phyloP scores from a whole-genome alignment of 2,888 invertebrate species.

The Cheilosia soror region DNA sequence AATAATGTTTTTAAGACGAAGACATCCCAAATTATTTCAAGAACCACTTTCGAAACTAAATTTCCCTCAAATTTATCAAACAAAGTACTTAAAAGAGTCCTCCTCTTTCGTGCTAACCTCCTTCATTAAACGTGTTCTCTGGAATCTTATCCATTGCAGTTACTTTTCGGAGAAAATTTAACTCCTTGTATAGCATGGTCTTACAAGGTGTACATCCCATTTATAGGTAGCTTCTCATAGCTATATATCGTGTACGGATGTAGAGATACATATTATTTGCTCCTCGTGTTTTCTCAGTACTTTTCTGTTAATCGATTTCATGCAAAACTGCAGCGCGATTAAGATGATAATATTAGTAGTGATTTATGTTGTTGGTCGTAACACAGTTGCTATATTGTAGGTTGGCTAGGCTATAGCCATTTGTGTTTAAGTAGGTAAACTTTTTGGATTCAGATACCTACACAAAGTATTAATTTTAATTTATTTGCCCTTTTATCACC shows the following conservation, averaged over 20 bases:
- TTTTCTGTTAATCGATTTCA: neutral
- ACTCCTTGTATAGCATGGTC: neutral
- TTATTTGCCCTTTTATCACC: constrained; percentile 1
- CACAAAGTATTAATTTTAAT: neutral
- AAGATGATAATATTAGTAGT: neutral
- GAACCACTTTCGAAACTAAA: neutral
- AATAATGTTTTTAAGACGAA: neutral
- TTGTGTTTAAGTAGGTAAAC: neutral
- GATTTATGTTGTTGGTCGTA: neutral
- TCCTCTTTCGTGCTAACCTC: neutral
- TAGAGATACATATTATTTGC: too few species aligned
- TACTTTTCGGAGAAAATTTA: neutral
- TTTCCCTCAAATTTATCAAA: neutral
- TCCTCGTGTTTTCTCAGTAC: neutral
- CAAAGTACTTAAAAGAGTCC: neutral
- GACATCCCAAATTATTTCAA: neutral
- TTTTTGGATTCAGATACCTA: neutral
- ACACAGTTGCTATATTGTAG: neutral
- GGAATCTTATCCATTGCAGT: neutral
- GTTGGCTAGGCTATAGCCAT: neutral
- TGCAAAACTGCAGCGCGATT: neutral
- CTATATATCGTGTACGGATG: too few species aligned
- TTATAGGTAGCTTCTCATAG: too few species aligned
- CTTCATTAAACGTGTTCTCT: neutral
- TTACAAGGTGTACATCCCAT: neutral